Conservation (phyloP, 2,797 vertebrate genomes). For the Coendou prehensilis region DNA sequence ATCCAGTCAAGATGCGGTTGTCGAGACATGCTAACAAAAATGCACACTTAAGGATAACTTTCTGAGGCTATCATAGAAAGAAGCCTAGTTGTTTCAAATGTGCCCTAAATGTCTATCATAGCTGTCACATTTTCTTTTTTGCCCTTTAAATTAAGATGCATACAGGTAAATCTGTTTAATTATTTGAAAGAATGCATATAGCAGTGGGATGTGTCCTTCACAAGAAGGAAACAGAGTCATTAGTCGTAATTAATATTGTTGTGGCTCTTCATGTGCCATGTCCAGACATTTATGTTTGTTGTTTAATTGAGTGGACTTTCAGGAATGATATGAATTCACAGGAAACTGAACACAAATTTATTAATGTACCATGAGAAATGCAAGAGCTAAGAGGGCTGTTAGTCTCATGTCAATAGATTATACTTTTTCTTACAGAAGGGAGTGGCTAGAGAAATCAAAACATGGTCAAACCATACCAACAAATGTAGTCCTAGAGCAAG, state of each 20-base stretch:
- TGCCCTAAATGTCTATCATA: not conserved
- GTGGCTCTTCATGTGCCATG: not conserved
- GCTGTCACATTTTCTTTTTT: not conserved
- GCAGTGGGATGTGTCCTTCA: not conserved
- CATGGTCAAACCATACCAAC: not conserved
- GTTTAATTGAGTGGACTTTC: not conserved
- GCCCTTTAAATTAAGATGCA: not conserved
- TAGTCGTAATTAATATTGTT: not conserved
- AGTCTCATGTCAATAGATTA: not conserved
- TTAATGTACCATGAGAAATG: not conserved
- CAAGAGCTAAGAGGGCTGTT: not conserved
- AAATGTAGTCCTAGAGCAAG: not conserved
- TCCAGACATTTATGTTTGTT: slow-evolving; percentile 5
- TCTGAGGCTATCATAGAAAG: not conserved
- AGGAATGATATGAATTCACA: not conserved
- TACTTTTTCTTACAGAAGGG: not conserved
- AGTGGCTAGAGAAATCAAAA: not conserved
- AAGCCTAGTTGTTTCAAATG: not conserved
- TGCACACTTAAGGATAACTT: not conserved
- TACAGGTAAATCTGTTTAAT: not conserved
- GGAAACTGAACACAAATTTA: not conserved
- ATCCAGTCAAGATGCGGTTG: not conserved
- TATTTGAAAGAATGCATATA: slow-evolving; percentile 27
- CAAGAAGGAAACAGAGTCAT: not conserved
- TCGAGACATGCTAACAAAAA: not conserved